These are phyloP conservation scores for Phaonia tiefii DNA, from an alignment of 2,888 invertebrate genomes.

Conservation along the genomic window DNA sequence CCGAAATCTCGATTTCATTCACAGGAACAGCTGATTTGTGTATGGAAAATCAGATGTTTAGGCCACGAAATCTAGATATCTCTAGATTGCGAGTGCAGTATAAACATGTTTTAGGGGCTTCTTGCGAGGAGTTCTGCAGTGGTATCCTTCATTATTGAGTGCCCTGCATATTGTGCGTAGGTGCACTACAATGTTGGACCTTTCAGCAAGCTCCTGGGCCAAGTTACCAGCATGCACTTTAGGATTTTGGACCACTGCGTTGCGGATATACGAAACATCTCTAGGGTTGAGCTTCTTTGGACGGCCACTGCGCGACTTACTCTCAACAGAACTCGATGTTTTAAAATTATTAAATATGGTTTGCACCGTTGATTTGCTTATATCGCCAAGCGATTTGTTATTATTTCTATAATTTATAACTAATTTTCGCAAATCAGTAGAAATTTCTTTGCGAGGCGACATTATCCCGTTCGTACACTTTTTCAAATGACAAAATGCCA, in stretches of 20 bases:
- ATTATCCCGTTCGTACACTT: too few species aligned
- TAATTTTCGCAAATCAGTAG: constrained; percentile 4
- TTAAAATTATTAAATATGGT: too few species aligned
- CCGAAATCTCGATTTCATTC: too few species aligned
- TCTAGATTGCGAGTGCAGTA: too few species aligned
- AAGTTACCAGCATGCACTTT: constrained; percentile 16
- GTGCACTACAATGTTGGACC: constrained; percentile 7
- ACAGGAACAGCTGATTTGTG: too few species aligned
- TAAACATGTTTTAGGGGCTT: too few species aligned
- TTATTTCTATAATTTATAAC: not conserved
- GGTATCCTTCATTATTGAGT: constrained; percentile 29
- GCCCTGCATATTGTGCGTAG: not conserved
- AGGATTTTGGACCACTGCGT: constrained; percentile 37
- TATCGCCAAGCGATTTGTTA: too few species aligned
- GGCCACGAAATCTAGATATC: too few species aligned
- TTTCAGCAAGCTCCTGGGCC: constrained; percentile 28
- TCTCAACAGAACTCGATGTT: constrained; percentile 32
- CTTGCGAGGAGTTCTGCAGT: constrained; percentile 44
- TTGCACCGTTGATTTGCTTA: too few species aligned
- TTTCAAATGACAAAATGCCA: too few species aligned
- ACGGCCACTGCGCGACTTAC: constrained; percentile 40
- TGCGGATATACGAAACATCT: constrained; percentile 44
- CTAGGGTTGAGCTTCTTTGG: constrained; percentile 38
- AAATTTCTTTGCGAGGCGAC: constrained; percentile 3
- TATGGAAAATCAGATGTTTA: too few species aligned